phyloP scores from a whole-genome alignment of 2,113 vertebrate species.

The Grantiella picta region DNA sequence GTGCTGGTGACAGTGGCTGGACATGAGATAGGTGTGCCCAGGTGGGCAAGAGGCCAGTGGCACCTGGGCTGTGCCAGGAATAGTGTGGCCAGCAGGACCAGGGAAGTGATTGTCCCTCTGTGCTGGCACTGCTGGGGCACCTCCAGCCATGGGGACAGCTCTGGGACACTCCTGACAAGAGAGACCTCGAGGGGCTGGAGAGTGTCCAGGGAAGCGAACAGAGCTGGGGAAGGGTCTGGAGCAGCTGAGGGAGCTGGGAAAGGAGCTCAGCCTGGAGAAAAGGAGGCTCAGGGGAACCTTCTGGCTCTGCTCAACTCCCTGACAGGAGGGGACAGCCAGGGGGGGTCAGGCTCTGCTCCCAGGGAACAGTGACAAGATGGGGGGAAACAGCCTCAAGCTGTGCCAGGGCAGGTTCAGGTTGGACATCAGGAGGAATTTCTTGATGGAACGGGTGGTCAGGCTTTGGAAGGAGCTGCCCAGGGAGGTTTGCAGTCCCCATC shows the following conservation, averaged over 20 bases:
- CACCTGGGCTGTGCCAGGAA: neutral
- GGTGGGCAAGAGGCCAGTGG: neutral
- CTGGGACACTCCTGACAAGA: neutral
- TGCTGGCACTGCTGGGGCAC: neutral
- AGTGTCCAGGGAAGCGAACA: accelerated
- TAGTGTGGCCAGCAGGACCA: neutral
- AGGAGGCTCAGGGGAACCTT: neutral
- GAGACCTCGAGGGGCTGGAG: neutral
- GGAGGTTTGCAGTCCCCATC: neutral
- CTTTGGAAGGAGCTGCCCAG: neutral
- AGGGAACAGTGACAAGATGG: neutral
- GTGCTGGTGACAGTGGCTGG: neutral
- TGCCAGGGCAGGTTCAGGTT: neutral
- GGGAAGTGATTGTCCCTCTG: neutral
- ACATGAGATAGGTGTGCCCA: neutral
- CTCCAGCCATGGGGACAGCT: neutral
- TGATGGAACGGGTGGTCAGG: neutral
- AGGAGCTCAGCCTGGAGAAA: neutral
- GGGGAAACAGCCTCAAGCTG: accelerated
- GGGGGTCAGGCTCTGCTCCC: accelerated
- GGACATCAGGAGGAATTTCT: neutral
- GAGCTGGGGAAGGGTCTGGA: neutral
- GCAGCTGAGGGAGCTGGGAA: neutral
- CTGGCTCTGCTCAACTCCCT: neutral
- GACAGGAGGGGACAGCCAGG: neutral